Percentiles rank a stretch among this genome's conserved stretches.
Evolutionary conservation across 2,113 vertebrate genomes (phyloP).

Genomic region (Leucopsar rothschildi): DNA sequence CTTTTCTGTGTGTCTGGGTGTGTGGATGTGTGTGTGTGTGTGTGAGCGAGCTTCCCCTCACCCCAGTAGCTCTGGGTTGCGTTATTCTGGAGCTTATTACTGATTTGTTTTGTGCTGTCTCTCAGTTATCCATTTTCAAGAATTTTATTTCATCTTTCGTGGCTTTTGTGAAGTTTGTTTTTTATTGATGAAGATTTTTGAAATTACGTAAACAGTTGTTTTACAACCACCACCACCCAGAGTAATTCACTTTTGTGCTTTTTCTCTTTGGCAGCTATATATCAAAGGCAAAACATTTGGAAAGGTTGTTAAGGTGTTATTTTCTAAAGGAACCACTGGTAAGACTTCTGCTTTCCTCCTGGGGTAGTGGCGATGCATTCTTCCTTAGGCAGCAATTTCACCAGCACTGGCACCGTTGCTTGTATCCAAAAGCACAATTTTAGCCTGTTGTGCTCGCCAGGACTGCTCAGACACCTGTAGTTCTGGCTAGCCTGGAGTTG

Average conservation of each 20-base stretch:
- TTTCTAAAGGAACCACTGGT: constrained; percentile 62
- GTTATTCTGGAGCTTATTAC: constrained; percentile 69
- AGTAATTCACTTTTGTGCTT: constrained; percentile 63
- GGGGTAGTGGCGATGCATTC: constrained; percentile 1
- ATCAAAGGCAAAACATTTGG: constrained; percentile 68
- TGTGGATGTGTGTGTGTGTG: not conserved
- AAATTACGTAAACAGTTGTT: constrained; percentile 48
- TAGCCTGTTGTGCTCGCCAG: not conserved
- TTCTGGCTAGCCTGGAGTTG: not conserved
- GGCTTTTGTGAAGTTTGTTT: constrained; percentile 27
- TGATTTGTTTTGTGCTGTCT: constrained; percentile 60
- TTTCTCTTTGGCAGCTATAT: constrained; percentile 77
- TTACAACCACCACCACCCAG: not conserved
- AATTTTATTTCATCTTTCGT: constrained; percentile 51
- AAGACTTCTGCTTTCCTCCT: constrained; percentile 20
- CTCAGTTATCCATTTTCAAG: constrained; percentile 54
- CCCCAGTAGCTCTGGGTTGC: constrained; percentile 64
- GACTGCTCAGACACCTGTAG: constrained; percentile 16
- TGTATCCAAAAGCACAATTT: constrained; percentile 60
- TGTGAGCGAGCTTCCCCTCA: not conserved
- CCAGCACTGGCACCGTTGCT: constrained; percentile 39
- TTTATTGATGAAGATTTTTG: constrained; percentile 57
- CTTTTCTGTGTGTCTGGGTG: constrained; percentile 57
- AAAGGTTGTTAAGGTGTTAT: constrained; percentile 30
- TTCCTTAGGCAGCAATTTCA: constrained; percentile 46